Base-by-base conservation (phyloP, 2,888 invertebrate genomes). In the Hyppa rectilinea region DNA sequence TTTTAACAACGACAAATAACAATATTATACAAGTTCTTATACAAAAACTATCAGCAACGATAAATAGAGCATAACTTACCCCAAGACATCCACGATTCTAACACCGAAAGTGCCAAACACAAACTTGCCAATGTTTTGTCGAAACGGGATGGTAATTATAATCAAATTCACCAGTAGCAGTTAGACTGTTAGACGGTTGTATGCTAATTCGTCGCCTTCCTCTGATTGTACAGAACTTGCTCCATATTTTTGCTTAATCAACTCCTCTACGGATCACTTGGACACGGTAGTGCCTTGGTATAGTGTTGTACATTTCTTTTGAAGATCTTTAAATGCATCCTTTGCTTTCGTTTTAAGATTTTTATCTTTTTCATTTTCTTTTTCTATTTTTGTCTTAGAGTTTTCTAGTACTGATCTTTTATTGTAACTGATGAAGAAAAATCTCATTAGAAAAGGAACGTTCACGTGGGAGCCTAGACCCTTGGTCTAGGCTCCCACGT, bases 111-210 rank as follows among this genome's bases (percentile, higher is more conserved):
- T 62, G 36, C 23, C 63, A 62, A 45, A 49, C 40, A 55, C 60
- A 66, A 80, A 78, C 59, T 77, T 38, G 45, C 31, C 64, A 67
- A 66, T 84, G 80, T 80, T 83, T 78, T 78, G 75, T 82, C 70
- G 62, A 78, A 78, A 72, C 47, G 68, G 75, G 72, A 81, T 67
- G 58, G 81, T 88, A 87, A 89, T 89, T 89, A 87, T 88, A 89
- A 90, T 88, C 80, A 81, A 88, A 89, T 89, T 89, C 76, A 64
- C 69, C 80, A 64, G 71, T 65, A 70, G 67, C 81, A 60, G 71
- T 71, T 68, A 50, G 65, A 56, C 59, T 69, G 78, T 66, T 71
- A 77, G 80, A 69, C 78, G 71, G 66, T 58, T 75, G 68, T 86
- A 88, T 88, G 89, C 87, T 84, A 89, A 90, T 90, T 84, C 65